Evolutionary conservation across 2,113 vertebrate species (phyloP).

Genomic region (Eleginops maclovinus): DNA sequence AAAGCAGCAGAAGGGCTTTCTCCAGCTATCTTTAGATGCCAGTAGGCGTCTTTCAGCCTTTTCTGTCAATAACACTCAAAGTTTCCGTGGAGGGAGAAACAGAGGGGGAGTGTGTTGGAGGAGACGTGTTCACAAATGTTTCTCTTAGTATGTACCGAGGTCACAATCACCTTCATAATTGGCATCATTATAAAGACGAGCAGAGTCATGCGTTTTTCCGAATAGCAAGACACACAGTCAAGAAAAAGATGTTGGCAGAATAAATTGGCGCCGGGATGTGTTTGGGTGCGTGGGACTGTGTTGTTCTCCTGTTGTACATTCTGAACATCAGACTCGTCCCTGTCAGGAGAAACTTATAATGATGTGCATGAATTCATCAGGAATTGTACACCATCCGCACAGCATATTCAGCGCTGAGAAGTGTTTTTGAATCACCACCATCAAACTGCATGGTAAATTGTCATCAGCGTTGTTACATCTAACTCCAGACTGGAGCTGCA

Average conservation of each 20-base stretch:
- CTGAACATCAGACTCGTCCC: slow-evolving; percentile 8
- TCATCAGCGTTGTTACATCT: slow-evolving; percentile 41
- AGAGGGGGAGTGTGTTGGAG: slow-evolving; percentile 13
- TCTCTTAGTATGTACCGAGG: slow-evolving; percentile 19
- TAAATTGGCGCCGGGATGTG: slow-evolving; percentile 39
- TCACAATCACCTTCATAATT: slow-evolving; percentile 43
- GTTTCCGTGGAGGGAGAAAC: slow-evolving; percentile 16
- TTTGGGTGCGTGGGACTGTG: slow-evolving; percentile 34
- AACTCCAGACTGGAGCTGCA: slow-evolving; percentile 29
- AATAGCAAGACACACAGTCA: neutral
- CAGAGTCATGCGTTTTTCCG: neutral
- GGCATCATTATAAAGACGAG: slow-evolving; percentile 32
- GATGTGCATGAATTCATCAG: slow-evolving; percentile 50
- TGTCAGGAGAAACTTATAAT: slow-evolving; percentile 48
- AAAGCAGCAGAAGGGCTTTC: slow-evolving; percentile 67
- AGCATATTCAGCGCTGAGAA: slow-evolving; percentile 16
- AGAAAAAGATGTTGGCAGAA: slow-evolving; percentile 20
- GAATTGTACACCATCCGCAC: slow-evolving; percentile 18
- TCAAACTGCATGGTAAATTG: slow-evolving; percentile 29
- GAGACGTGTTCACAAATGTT: slow-evolving; percentile 6
- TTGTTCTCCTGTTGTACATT: slow-evolving; percentile 37
- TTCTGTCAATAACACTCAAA: slow-evolving; percentile 71
- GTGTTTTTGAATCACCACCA: slow-evolving; percentile 26
- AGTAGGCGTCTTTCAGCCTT: slow-evolving; percentile 62
- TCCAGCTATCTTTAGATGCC: slow-evolving; percentile 75